Evolutionary conservation across 2,888 invertebrate species (phyloP).

Genomic region (Catocala fraxini): DNA sequence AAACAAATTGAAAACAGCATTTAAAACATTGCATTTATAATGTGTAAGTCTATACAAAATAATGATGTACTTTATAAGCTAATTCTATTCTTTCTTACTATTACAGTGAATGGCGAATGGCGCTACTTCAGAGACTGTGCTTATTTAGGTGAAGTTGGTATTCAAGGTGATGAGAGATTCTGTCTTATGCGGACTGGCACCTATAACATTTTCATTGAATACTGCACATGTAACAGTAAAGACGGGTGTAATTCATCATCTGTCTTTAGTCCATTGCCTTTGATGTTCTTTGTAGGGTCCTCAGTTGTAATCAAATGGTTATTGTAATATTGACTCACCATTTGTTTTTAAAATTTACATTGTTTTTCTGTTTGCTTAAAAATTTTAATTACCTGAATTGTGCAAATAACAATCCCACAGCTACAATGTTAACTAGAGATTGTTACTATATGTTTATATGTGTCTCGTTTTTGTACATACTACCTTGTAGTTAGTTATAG

Average conservation of each 20-base stretch:
- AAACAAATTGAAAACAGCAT: too few species aligned
- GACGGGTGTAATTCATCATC: conserved; percentile 95
- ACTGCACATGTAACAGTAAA: conserved; percentile 97
- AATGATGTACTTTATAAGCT: too few species aligned
- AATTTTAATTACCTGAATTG: too few species aligned
- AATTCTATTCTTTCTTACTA: conserved; percentile 1
- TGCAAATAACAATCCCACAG: too few species aligned
- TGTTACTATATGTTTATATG: too few species aligned
- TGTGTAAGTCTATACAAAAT: too few species aligned
- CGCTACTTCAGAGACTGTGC: conserved; percentile 96
- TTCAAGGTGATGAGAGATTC: conserved; percentile 95
- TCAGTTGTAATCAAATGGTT: conserved; percentile 32
- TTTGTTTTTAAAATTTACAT: neutral
- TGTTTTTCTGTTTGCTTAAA: too few species aligned
- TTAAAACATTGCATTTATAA: too few species aligned
- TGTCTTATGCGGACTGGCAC: conserved; percentile 97
- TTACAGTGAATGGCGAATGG: conserved; percentile 95
- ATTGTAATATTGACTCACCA: conserved; percentile 22
- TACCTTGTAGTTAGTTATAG: too few species aligned
- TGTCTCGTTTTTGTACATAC: too few species aligned
- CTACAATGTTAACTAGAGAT: too few species aligned
- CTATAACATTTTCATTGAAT: conserved; percentile 97
- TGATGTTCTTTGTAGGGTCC: conserved; percentile 47
- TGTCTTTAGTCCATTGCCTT: conserved; percentile 66
- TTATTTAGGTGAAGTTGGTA: conserved; percentile 96